A percentile compares a stretch with the other conserved stretches of the same genome.
Conservation (phyloP, 2,797 vertebrate genomes). For the Manis javanica region DNA sequence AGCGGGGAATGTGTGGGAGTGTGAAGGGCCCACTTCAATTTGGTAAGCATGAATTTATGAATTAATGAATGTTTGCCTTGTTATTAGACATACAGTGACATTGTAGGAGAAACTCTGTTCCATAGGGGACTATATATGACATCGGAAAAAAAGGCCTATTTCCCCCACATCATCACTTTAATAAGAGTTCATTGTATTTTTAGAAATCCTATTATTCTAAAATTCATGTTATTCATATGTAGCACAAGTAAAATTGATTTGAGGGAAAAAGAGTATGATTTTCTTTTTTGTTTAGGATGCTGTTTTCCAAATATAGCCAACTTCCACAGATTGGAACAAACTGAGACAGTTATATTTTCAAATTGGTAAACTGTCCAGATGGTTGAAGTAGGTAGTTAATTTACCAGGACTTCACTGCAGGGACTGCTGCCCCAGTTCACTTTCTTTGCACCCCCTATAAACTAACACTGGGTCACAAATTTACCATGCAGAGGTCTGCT, state of each 20-base stretch:
- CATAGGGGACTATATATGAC: background rate
- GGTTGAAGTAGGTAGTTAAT: background rate
- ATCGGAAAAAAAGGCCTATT: background rate
- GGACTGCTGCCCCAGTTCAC: background rate
- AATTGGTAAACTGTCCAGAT: background rate
- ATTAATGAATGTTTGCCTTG: background rate
- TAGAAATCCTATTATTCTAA: conserved; percentile 15
- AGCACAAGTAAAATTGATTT: background rate
- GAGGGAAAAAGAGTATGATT: background rate
- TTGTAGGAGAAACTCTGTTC: background rate
- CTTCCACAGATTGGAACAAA: background rate
- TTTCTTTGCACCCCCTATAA: background rate
- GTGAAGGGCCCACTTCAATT: background rate
- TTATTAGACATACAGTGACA: background rate
- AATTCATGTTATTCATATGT: background rate
- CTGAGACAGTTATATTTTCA: conserved; percentile 14
- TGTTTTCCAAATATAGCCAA: conserved; percentile 19
- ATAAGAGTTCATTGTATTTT: background rate
- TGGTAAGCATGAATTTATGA: background rate
- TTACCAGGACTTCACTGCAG: background rate
- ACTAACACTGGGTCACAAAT: background rate
- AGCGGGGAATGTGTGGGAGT: background rate
- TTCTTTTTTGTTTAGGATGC: conserved; percentile 7
- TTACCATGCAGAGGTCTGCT: background rate
- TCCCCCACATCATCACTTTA: background rate